A percentile compares a stretch with the other conserved stretches of the same genome.
These are phyloP conservation scores for Xerus rutilus DNA, from an alignment of 2,797 vertebrate species.

Conservation along the genomic window DNA sequence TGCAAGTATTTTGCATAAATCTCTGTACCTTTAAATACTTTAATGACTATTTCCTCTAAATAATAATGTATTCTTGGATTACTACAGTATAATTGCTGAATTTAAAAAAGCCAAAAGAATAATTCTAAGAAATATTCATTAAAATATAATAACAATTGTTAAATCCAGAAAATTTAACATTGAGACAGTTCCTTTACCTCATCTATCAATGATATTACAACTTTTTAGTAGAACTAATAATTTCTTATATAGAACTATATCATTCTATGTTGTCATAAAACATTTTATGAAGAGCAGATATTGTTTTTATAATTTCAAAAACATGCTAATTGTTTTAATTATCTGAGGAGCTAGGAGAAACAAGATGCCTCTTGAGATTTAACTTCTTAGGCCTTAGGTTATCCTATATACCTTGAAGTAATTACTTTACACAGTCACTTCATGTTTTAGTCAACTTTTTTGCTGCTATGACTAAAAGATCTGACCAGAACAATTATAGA, in stretches of 20 bases:
- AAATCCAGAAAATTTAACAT: conserved; percentile 9
- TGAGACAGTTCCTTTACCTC: background rate
- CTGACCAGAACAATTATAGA: too few species aligned
- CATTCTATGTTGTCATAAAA: background rate
- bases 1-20: background rate
- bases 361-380: conserved; percentile 39
- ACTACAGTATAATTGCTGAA: background rate
- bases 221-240: conserved; percentile 38
- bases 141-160: background rate
- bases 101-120: background rate
- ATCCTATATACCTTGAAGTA: conserved; percentile 35
- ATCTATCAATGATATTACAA: background rate
- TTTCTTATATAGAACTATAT: background rate
- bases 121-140: too few species aligned
- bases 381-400: background rate
- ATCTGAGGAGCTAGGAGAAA: background rate
- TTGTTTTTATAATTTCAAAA: conserved; percentile 45
- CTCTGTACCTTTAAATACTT: background rate
- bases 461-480: too few species aligned
- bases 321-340: conserved; percentile 17
- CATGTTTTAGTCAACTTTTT: too few species aligned
- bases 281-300: background rate
- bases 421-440: background rate
- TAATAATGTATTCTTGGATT: background rate
- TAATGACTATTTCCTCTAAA: background rate